Evolutionary conservation across 2,797 vertebrate genomes (phyloP).

Genomic region (Microhierax caerulescens): DNA sequence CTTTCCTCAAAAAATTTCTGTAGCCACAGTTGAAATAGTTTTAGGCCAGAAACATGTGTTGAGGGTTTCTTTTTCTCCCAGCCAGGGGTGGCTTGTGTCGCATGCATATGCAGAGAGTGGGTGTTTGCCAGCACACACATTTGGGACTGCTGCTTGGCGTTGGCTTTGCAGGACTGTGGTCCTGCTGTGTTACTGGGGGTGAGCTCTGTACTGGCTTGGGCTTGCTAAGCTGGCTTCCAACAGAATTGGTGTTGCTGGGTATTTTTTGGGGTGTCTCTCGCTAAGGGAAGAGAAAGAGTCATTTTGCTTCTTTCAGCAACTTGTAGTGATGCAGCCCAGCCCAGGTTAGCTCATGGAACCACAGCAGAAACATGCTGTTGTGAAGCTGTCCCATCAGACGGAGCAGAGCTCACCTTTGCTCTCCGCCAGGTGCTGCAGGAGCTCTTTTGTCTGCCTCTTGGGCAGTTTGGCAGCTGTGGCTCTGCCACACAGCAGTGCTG

Average conservation of each 20-base stretch:
- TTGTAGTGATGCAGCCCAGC: background rate
- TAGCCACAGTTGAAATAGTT: background rate
- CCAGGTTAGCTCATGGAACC: background rate
- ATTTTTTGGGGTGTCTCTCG: background rate
- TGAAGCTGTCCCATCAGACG: background rate
- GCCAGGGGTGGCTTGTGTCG: background rate
- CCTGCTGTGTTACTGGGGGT: background rate
- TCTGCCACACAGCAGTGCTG: background rate
- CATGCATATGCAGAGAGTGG: fast-evolving
- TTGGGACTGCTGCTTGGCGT: background rate
- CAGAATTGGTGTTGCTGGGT: background rate
- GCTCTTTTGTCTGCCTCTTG: background rate
- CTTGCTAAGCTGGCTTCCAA: background rate
- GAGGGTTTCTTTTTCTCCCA: background rate
- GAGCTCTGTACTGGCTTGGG: background rate
- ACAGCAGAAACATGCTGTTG: background rate
- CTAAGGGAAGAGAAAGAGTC: background rate
- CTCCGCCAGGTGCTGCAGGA: background rate
- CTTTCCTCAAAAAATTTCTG: background rate
- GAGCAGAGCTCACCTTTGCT: background rate
- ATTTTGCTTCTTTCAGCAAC: background rate
- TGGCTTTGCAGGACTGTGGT: background rate
- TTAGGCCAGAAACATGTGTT: background rate
- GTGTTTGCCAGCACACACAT: background rate
- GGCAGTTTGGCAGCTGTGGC: background rate